phyloP scores from a whole-genome alignment of 1,140 invertebrate genomes.

The Ostrea edulis region DNA sequence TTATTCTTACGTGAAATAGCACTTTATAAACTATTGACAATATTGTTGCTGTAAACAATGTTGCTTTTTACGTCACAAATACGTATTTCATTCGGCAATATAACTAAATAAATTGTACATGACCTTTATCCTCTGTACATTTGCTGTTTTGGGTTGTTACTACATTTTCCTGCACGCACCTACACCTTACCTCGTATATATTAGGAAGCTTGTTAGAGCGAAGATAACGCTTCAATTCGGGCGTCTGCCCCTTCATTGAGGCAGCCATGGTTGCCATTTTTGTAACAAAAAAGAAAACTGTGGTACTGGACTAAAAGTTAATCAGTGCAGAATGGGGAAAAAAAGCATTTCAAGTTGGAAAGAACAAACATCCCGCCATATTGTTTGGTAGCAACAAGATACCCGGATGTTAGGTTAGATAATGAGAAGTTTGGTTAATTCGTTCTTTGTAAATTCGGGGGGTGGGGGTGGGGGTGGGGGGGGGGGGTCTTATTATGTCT shows the following conservation, averaged over 20 bases:
- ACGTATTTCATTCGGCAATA: no score
- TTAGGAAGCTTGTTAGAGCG: slow-evolving; percentile 71
- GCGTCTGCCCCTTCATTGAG: slow-evolving; percentile 71
- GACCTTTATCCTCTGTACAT: no score
- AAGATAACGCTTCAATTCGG: slow-evolving; percentile 71
- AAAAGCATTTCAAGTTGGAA: background rate
- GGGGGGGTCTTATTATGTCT: no score
- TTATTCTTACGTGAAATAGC: no score
- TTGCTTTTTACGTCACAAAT: no score
- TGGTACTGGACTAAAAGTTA: background rate
- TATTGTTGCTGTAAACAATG: no score
- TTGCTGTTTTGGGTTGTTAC: no score
- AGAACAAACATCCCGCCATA: slow-evolving; percentile 17
- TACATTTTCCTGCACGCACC: no score
- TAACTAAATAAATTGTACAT: no score
- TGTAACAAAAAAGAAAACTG: background rate
- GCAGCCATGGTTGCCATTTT: slow-evolving; percentile 66
- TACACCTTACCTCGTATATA: slow-evolving; percentile 71
- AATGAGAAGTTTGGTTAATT: background rate
- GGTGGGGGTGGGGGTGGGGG: no score
- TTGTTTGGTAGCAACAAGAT: slow-evolving; percentile 32
- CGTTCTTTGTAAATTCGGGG: background rate
- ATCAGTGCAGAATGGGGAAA: background rate
- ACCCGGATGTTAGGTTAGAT: slow-evolving; percentile 32
- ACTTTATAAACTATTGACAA: no score